Conservation (phyloP, 2,888 invertebrate species). For the Synergus umbraculus region DNA sequence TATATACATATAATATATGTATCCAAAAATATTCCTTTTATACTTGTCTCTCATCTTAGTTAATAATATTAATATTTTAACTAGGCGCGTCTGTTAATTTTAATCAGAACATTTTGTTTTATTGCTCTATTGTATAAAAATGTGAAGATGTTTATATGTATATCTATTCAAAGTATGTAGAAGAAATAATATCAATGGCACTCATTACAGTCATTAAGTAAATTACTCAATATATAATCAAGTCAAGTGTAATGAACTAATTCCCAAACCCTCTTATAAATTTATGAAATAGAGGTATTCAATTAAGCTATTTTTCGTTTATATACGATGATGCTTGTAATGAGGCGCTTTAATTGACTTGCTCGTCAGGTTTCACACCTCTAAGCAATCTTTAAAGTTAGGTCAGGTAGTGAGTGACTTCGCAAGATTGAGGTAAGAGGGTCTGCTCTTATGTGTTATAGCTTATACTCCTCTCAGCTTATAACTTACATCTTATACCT, state of each 20-base stretch:
- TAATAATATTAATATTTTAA: too few relatives aligned
- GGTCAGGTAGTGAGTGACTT: conserved; percentile 10
- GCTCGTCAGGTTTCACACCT: conserved; percentile 9
- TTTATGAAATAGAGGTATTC: neutral
- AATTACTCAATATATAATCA: neutral
- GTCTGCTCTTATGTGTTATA: neutral
- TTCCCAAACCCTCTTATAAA: neutral
- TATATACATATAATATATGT: conserved; percentile 32
- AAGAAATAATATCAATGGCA: neutral
- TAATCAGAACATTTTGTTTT: too few relatives aligned
- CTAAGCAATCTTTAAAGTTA: neutral
- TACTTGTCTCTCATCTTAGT: neutral
- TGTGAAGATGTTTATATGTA: neutral
- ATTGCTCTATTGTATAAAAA: neutral
- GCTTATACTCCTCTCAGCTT: neutral
- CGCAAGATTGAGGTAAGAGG: conserved; percentile 5
- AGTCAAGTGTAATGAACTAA: neutral
- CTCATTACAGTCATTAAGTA: neutral
- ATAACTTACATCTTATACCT: neutral
- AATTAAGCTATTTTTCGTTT: neutral
- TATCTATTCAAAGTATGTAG: neutral
- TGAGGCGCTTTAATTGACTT: neutral
- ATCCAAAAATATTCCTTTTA: conserved; percentile 41
- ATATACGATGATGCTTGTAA: conserved; percentile 7
- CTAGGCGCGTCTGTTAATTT: too few relatives aligned